These are phyloP conservation scores for Drosophila gunungcola DNA, from an alignment of 1,140 invertebrate species.

Conservation along the genomic window DNA sequence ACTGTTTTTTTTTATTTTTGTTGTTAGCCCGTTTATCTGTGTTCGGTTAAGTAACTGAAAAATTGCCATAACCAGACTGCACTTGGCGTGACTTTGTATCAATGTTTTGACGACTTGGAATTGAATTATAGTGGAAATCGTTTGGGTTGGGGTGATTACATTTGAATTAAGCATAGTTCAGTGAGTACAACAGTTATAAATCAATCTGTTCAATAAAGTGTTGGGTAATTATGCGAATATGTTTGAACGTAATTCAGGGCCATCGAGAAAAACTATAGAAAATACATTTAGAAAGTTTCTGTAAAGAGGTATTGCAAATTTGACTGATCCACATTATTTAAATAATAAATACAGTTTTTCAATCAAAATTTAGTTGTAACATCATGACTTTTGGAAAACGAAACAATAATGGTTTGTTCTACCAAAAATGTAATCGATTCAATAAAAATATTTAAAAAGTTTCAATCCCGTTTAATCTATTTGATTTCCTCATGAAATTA, in stretches of 20 bases:
- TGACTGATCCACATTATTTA: too few relatives aligned
- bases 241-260: conserved; percentile 4
- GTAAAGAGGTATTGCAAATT: too few relatives aligned
- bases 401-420: too few relatives aligned
- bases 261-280: neutral
- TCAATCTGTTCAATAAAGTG: conserved; percentile 20
- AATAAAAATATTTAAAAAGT: too few relatives aligned
- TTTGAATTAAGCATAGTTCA: conserved; percentile 26
- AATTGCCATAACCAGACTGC: conserved; percentile 25
- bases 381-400: too few relatives aligned
- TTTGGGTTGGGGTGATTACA: neutral
- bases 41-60: conserved; percentile 43
- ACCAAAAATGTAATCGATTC: too few relatives aligned
- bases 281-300: neutral
- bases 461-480: too few relatives aligned
- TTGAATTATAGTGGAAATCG: conserved; percentile 23
- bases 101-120: conserved; percentile 35
- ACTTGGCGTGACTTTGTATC: conserved; percentile 50
- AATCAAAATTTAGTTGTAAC: too few relatives aligned
- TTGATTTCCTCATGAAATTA: too few relatives aligned
- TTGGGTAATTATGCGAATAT: conserved; percentile 18
- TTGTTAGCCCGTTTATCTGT: conserved; percentile 7
- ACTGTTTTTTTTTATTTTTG: conserved; percentile 46
- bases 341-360: too few relatives aligned
- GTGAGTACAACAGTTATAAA: conserved; percentile 50